Evolutionary conservation across 2,888 invertebrate genomes (phyloP).

Genomic region (Acrobasis suavella): DNA sequence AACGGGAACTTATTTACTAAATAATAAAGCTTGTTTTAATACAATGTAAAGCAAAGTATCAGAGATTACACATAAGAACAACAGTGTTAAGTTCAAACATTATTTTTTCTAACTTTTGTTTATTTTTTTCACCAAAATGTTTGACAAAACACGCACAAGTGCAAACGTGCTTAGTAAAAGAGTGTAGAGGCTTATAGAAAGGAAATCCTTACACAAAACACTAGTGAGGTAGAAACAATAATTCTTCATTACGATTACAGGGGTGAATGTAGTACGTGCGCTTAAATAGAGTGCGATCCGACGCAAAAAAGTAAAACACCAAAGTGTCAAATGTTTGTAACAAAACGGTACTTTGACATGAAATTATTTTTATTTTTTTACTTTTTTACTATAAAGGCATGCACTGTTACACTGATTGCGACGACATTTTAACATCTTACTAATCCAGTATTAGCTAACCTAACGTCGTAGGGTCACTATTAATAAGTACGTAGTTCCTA

Average conservation of each 20-base stretch:
- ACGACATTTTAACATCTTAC: no score
- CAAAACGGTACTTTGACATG: no score
- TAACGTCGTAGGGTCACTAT: no score
- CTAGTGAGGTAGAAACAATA: conserved; percentile 77
- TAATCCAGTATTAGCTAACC: no score
- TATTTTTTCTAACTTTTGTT: conserved; percentile 13
- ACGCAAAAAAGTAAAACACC: background rate
- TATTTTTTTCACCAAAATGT: conserved; percentile 43
- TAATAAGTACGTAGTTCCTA: no score
- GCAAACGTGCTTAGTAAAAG: conserved; percentile 70
- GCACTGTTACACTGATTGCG: no score
- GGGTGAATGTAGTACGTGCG: conserved; percentile 44
- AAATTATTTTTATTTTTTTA: no score
- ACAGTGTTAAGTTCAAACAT: conserved; percentile 24
- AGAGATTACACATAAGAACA: conserved; percentile 21
- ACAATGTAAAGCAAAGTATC: background rate
- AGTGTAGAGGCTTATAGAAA: conserved; percentile 67
- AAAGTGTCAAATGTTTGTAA: background rate
- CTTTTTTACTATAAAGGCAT: no score
- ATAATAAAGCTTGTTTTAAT: no score
- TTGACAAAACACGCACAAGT: conserved; percentile 46
- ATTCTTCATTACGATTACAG: conserved; percentile 70
- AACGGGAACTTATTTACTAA: no score
- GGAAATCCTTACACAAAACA: conserved; percentile 77
- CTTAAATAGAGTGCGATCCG: conserved; percentile 37